Evolutionary conservation across 1,140 invertebrate genomes (phyloP).

Genomic region (Drosophila trapezifrons): DNA sequence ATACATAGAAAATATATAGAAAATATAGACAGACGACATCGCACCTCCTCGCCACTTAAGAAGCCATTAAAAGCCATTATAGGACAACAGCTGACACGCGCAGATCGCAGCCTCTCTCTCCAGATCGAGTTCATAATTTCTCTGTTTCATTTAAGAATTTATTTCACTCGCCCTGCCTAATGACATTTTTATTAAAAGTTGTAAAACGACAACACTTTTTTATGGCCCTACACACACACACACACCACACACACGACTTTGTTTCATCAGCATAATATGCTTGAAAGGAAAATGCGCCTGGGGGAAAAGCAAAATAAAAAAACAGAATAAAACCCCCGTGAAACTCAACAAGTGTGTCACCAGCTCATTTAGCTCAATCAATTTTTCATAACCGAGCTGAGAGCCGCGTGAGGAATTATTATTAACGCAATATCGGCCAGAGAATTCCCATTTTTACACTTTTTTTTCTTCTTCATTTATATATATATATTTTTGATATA

Average conservation of each 20-base stretch:
- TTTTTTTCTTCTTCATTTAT: constrained; percentile 4
- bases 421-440: constrained; percentile 66
- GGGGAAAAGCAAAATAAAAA: constrained; percentile 5
- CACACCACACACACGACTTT: background rate
- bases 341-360: constrained; percentile 79
- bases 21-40: background rate
- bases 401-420: constrained; percentile 67
- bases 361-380: constrained; percentile 82
- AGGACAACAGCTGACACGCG: constrained; percentile 37
- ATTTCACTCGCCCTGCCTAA: constrained; percentile 59
- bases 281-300: constrained; percentile 17
- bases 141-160: constrained; percentile 50
- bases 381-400: constrained; percentile 68
- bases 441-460: constrained; percentile 48
- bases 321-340: constrained; percentile 29
- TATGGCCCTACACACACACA: constrained; percentile 46
- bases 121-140: constrained; percentile 53
- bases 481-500: background rate
- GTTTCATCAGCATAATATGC: constrained; percentile 69
- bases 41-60: constrained; percentile 59
- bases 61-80: constrained; percentile 61
- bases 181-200: constrained; percentile 78
- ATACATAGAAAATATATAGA: background rate
- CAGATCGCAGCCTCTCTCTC: background rate
- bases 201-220: constrained; percentile 66